Evolutionary conservation across 2,888 invertebrate genomes (phyloP), one percentile per base, ranked within the genome.

Genomic region (Tetheella fluctuosa): DNA sequence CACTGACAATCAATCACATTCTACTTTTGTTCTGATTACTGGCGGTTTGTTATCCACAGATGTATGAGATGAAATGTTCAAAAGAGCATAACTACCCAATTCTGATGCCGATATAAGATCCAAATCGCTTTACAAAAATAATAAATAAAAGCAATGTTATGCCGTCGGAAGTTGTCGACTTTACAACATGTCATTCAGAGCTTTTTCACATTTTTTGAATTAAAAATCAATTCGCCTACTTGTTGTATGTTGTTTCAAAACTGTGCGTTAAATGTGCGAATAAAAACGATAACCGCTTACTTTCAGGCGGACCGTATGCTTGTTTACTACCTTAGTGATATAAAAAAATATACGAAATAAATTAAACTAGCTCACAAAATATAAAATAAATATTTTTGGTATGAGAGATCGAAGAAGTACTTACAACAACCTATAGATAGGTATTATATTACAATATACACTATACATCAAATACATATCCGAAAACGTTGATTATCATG

Each of bases 1-100:
- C 84, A 84, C 84, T 81, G 72, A 64, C 76, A 76, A 74, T 76
- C 79, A 80, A 81, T 85, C 81, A 80, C 79, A 79, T 80, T 65
- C 68, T 63, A 67, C 63, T 25, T 34, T 53, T 39, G 10, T n/a
- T 48, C 48, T 48, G 17, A 17, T 48, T 37, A 37, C 37, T 37
- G 6, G n/a, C 39, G 39, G 2, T n/a, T n/a, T n/a, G n/a, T n/a
- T 39, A n/a, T 48, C 20, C 10, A 17, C 10, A 13, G 34, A 2
- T 48, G 8, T 48, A 20, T 20, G 7, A 20, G 20, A 48, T 7
- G 48, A 48, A 20, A 48, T 10, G 17, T 8, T 20, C 48, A 48
- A 48, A 48, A 10, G 4, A 8, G 20, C 15, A 2, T 20, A 7
- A 34, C 2, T 13, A 12, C 34, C 34, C 1, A 34, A 34, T 34